phyloP scores from a whole-genome alignment of 2,888 invertebrate species.

The Imbricaverruca yamaguchii region DNA sequence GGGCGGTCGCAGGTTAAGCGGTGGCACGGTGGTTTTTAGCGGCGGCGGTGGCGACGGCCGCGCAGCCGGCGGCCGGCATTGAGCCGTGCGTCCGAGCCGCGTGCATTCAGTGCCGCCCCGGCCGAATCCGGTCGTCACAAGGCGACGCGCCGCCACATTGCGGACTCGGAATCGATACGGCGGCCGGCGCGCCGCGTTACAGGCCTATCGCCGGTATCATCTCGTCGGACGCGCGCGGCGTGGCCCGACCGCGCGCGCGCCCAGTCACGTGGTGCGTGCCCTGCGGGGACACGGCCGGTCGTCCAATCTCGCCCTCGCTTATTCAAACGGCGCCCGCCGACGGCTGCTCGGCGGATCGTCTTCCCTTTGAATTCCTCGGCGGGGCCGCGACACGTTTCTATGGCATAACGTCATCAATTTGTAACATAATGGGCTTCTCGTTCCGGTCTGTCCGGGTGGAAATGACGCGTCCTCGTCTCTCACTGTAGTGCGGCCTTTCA shows the following conservation, averaged over 20 bases:
- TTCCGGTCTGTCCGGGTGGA: not conserved
- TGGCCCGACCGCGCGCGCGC: not conserved
- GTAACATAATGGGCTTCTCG: not conserved
- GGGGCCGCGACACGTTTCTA: not conserved
- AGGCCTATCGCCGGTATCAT: not conserved
- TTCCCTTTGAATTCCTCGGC: not conserved
- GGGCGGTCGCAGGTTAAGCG: not conserved
- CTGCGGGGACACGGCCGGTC: too few relatives aligned
- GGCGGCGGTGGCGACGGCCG: not conserved
- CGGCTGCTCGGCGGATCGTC: too few relatives aligned
- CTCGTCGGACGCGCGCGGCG: too few relatives aligned
- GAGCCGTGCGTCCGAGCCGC: too few relatives aligned
- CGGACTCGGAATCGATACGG: slow-evolving; percentile 8
- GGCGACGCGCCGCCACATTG: not conserved
- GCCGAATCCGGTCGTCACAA: not conserved
- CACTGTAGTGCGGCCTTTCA: not conserved
- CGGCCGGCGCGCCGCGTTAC: not conserved
- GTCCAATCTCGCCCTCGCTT: not conserved
- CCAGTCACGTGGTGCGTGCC: too few relatives aligned
- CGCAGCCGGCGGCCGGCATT: not conserved
- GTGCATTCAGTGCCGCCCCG: too few relatives aligned
- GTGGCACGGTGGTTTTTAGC: not conserved
- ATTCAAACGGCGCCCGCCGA: not conserved
- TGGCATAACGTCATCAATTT: slow-evolving; percentile 15
- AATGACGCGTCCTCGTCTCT: not conserved